phyloP scores from a whole-genome alignment of 2,888 invertebrate genomes.

The Herminia tarsipennalis region DNA sequence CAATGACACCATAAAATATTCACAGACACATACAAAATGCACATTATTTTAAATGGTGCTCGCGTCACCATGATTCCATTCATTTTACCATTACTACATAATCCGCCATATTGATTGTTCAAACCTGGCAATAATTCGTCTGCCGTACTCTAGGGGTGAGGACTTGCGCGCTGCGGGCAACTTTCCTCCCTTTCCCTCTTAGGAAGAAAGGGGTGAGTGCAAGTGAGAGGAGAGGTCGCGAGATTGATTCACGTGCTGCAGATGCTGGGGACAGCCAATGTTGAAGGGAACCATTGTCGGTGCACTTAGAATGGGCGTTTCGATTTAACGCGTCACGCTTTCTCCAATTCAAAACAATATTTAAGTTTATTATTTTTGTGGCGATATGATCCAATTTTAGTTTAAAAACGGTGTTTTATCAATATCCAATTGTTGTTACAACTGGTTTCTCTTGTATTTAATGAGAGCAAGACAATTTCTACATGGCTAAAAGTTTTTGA shows the following conservation, averaged over 20 bases:
- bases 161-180: constrained; percentile 70
- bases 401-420: too few species aligned
- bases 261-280: constrained; percentile 67
- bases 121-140: constrained; percentile 56
- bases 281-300: constrained; percentile 45
- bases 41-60: constrained; percentile 32
- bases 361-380: not conserved
- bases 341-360: not conserved
- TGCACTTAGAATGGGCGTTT: constrained; percentile 1
- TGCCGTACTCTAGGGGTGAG: constrained; percentile 57
- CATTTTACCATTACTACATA: constrained; percentile 37
- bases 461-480: too few species aligned
- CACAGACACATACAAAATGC: constrained; percentile 23
- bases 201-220: constrained; percentile 37
- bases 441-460: too few species aligned
- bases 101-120: constrained; percentile 71
- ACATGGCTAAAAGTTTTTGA: too few species aligned
- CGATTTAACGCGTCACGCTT: not conserved
- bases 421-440: too few species aligned
- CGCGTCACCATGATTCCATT: constrained; percentile 41
- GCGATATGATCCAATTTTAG: not conserved
- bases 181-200: constrained; percentile 49
- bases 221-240: constrained; percentile 53
- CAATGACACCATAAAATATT: constrained; percentile 13
- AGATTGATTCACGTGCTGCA: constrained; percentile 76